These are phyloP conservation scores for Pachycephus smyrnensis DNA, from an alignment of 2,888 invertebrate genomes.

Conservation along the genomic window DNA sequence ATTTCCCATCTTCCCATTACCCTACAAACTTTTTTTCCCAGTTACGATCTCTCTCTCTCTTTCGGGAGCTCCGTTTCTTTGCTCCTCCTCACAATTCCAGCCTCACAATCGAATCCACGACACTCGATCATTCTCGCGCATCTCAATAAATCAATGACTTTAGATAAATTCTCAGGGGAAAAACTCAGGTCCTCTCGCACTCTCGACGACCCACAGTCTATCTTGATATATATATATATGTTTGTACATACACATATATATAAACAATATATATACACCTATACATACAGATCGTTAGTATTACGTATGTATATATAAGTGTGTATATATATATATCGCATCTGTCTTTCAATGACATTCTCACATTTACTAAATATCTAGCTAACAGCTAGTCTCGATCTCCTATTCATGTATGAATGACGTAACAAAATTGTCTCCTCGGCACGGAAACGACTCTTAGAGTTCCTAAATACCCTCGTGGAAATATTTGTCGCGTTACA, in stretches of 20 bases:
- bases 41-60: constrained; percentile 15
- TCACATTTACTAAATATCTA: constrained; percentile 1
- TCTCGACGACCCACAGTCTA: background rate
- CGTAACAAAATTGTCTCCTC: constrained; percentile 22
- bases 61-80: constrained; percentile 6
- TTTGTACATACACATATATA: no score
- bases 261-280: background rate
- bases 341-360: background rate
- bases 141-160: no score
- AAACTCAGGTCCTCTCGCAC: background rate
- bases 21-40: constrained; percentile 4
- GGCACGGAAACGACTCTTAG: constrained; percentile 8
- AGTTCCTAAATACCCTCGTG: background rate
- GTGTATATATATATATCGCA: background rate
- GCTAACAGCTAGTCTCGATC: constrained; percentile 4
- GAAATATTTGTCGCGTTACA: background rate
- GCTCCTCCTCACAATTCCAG: constrained; percentile 18
- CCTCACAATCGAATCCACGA: constrained; percentile 8
- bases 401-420: constrained; percentile 19
- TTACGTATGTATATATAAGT: background rate
- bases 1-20: background rate
- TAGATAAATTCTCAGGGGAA: background rate
- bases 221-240: background rate
- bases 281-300: background rate
- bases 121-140: no score